These are phyloP conservation scores for Pammene aurita DNA, from an alignment of 2,888 invertebrate genomes.

Conservation along the genomic window DNA sequence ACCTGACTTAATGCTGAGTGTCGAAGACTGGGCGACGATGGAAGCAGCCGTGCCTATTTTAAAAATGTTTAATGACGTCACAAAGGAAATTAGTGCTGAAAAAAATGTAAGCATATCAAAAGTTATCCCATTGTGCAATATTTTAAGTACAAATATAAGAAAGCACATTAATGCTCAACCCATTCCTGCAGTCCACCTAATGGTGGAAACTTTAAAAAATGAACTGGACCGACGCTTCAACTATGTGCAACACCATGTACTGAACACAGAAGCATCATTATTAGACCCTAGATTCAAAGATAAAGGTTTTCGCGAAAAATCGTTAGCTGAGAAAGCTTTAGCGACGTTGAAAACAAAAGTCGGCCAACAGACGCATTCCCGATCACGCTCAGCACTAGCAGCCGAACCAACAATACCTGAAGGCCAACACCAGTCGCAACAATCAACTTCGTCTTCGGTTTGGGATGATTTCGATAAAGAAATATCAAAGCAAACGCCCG, in stretches of 20 bases:
- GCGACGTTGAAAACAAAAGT: neutral
- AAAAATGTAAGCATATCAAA: constrained; percentile 36
- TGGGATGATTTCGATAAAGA: constrained; percentile 6
- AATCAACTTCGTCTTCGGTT: too few relatives aligned
- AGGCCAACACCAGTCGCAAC: too few relatives aligned
- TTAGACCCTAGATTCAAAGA: constrained; percentile 21
- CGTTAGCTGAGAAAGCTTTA: constrained; percentile 1
- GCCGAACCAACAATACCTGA: neutral
- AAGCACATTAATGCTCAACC: neutral
- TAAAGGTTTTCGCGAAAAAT: neutral
- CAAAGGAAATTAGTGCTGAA: constrained; percentile 30
- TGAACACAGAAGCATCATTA: constrained; percentile 8
- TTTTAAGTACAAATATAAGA: constrained; percentile 18
- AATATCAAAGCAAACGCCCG: neutral
- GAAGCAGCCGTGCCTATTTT: constrained; percentile 35
- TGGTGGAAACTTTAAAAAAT: neutral
- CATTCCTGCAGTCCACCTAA: neutral
- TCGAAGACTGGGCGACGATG: constrained; percentile 33
- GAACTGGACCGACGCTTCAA: constrained; percentile 10
- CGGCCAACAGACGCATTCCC: neutral
- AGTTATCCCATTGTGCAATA: constrained; percentile 27
- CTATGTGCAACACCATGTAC: neutral
- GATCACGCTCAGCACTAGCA: neutral
- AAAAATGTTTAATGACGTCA: constrained; percentile 35
- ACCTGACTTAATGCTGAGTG: constrained; percentile 28